Evolutionary conservation across 2,888 invertebrate species (phyloP), one percentile per base, ranked within the genome.

Genomic region (Ariolimax columbianus): DNA sequence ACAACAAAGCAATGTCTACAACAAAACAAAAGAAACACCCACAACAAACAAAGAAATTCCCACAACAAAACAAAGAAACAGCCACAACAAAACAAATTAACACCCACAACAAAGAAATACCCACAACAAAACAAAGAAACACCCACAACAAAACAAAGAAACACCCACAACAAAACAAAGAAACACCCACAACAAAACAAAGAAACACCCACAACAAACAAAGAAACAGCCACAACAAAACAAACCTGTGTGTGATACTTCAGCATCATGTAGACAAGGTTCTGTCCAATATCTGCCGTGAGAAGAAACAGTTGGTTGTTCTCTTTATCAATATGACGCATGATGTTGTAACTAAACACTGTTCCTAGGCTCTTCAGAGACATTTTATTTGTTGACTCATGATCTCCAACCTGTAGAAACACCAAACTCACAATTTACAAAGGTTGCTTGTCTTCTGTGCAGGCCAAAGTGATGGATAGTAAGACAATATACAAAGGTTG

Each of bases 261-360:
- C n/a, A 94, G 92, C 78, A 94, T 87, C 88, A 93, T 91, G 86
- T 88, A 91, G 0, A 91, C 92, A 38, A 93, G 88, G 83, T 93
- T 91, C 59, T 93, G 92, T 2, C 93, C 91, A 19, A 92, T 88
- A 83, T 91, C 91, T 23, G 93, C 90, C 2, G 94, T 94, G 3
- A 91, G 91, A 91, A 94, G 92, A 80, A 94, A 89, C 83, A 93
- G 87, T 66, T 92, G 91, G 7, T 93, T 92, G 85, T 92, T 92
- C 77, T 92, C 92, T 33, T 73, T 85, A 43, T 91, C 92, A 88
- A 93, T 91, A n/a, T 93, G 93, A 9, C 93, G 90, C 30, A 94
- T 91, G 38, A 94, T 91, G 82, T 93, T 93, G 17, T 93, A 93
- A 55, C 93, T 93, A 88, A 94, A 94, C 14, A 94, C 91, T 11